phyloP scores from a whole-genome alignment of 2,888 invertebrate species.

The Chaetoderma sp. region DNA sequence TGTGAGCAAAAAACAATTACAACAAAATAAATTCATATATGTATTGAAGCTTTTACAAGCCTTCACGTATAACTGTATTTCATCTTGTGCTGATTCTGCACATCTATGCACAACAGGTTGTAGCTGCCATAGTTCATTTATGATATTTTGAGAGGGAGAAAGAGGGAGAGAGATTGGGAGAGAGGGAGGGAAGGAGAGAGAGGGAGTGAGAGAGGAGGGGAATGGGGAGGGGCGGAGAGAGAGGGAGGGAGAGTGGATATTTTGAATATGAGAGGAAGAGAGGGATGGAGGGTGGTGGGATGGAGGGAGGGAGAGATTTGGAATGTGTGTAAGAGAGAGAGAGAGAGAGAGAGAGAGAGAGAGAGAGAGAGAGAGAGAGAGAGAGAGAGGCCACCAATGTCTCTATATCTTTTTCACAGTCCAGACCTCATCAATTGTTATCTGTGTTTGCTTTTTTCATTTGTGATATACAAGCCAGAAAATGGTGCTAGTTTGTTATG shows the following conservation, averaged over 20 bases:
- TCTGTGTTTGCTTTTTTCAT: no score
- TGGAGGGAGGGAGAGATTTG: conserved; percentile 9
- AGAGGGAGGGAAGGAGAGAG: not conserved
- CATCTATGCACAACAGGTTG: no score
- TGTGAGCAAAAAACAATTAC: no score
- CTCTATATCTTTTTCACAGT: no score
- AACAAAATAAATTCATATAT: no score
- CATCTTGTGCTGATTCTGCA: no score
- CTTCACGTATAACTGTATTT: no score
- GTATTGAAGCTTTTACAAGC: no score
- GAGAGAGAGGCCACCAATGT: not conserved
- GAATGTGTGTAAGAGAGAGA: conserved; percentile 2
- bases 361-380: conserved; percentile 1
- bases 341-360: conserved; percentile 17
- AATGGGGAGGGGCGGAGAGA: not conserved
- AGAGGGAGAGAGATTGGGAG: not conserved
- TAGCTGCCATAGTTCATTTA: no score
- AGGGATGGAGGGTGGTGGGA: conserved; percentile 1
- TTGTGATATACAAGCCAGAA: no score
- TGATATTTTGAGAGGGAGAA: not conserved
- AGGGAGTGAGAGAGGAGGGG: not conserved
- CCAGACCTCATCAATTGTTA: no score
- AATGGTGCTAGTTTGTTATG: no score
- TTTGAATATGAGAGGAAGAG: conserved; percentile 1
- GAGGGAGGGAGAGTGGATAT: not conserved